Evolutionary conservation across 2,888 invertebrate species (phyloP), one percentile per base, ranked within the genome.

Genomic region (Mesoligia furuncula): DNA sequence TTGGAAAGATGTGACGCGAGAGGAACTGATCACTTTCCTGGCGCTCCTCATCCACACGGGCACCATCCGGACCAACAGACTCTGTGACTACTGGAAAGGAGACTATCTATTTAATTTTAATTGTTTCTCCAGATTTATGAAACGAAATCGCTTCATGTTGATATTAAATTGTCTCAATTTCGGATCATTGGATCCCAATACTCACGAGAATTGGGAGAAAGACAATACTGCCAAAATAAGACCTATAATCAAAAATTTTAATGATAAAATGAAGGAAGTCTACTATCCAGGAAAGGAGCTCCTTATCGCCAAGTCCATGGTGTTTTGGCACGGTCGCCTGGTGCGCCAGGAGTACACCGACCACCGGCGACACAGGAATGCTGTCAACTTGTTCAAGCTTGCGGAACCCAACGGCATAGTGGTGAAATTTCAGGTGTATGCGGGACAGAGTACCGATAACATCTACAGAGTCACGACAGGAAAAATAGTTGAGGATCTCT

Each of bases 281-380:
- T 84, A 80, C 17, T 72, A 71, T 65, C 84, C 84, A 36, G 83
- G 80, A n/a, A 83, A 78, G 57, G 73, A 83, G 51, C 67, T 84
- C 6, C 27, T 65, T 27, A 9, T 84, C 1, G 77, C 75, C n/a
- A 77, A 80, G 42, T 65, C 75, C 8, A 83, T 80, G 71, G 71
- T 75, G 9, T 65, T 68, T 13, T 83, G 67, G 69, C 62, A 75
- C 17, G 76, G 74, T n/a, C 17, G 27, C 6, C 59, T 80, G 45
- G 70, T 65, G 59, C 73, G 79, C 15, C 64, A 73, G 27, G 80
- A 80, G 31, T 73, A 80, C 24, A 79, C 59, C 36, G 54, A 59
- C 45, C 67, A 73, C 27, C 62, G 67, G 20, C 61, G 45, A n/a
- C 51, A 39, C 24, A 73, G 7, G n/a, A 64, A 75, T 36, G 66